Evolutionary conservation across 2,113 vertebrate species (phyloP).

Genomic region (Epinephelus cyanopodus): DNA sequence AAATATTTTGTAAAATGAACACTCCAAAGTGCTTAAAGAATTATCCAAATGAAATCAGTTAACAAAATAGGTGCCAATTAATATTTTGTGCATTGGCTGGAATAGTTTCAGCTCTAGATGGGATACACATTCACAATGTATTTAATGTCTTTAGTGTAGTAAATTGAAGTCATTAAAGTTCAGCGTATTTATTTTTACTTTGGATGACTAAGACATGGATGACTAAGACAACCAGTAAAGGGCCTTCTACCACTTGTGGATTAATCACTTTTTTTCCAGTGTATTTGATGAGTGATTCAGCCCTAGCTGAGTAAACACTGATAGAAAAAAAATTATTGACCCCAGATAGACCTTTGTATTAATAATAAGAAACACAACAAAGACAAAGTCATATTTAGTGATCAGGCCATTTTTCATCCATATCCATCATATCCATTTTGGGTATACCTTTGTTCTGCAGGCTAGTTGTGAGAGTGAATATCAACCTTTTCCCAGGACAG

Average conservation of each 20-base stretch:
- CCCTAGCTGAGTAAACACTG: background rate
- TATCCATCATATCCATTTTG: conserved; percentile 29
- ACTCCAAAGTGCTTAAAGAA: background rate
- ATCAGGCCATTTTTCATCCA: background rate
- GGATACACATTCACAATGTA: background rate
- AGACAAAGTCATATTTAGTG: conserved; percentile 24
- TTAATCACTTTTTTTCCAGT: conserved; percentile 16
- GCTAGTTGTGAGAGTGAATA: conserved; percentile 58
- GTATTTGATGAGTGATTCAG: conserved; percentile 5
- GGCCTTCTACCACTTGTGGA: background rate
- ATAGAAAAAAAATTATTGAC: background rate
- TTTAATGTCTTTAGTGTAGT: background rate
- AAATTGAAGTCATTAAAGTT: background rate
- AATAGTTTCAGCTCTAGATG: background rate
- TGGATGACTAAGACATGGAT: conserved; percentile 24
- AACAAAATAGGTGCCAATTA: background rate
- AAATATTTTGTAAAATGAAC: background rate
- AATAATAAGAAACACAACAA: background rate
- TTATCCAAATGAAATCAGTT: too few relatives aligned
- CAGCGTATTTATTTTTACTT: background rate
- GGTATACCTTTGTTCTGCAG: conserved; percentile 19
- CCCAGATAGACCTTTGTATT: background rate
- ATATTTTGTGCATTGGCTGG: too few relatives aligned
- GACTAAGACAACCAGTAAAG: conserved; percentile 16
- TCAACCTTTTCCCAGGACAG: conserved; percentile 71